These are phyloP conservation scores for Heliothis peltigera DNA, from an alignment of 2,888 invertebrate species.

Conservation along the genomic window DNA sequence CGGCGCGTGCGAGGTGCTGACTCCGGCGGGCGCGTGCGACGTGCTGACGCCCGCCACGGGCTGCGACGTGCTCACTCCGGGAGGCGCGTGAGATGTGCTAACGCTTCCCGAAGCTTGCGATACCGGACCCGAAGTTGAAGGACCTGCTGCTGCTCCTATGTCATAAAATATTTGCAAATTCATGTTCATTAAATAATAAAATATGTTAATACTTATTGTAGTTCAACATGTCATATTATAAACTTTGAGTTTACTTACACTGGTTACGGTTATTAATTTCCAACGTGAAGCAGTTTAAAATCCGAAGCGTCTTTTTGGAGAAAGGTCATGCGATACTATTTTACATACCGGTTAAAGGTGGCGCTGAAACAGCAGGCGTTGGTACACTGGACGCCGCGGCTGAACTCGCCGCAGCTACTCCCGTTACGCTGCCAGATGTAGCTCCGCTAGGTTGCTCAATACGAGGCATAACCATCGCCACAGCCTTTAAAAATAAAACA, in stretches of 20 bases:
- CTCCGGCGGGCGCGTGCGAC: conserved; percentile 65
- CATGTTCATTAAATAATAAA: too few species aligned
- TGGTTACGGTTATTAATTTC: too few species aligned
- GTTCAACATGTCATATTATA: too few species aligned
- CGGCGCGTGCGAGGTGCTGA: conserved; percentile 69
- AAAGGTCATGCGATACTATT: not conserved
- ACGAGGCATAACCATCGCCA: conserved; percentile 92
- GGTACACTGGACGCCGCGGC: conserved; percentile 63
- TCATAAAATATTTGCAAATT: not conserved
- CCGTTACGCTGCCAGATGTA: conserved; percentile 66
- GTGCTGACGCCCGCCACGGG: conserved; percentile 76
- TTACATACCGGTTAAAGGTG: conserved; percentile 66
- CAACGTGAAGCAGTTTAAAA: too few species aligned
- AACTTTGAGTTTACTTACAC: too few species aligned
- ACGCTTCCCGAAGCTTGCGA: conserved; percentile 73
- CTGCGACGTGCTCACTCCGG: conserved; percentile 71
- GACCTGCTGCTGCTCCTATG: conserved; percentile 61
- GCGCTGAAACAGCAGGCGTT: conserved; percentile 68
- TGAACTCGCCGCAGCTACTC: conserved; percentile 63
- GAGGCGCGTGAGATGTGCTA: conserved; percentile 68
- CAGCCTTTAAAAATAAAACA: conserved; percentile 84
- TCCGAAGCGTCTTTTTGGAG: too few species aligned
- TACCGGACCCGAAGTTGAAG: conserved; percentile 68
- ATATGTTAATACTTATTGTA: too few species aligned
- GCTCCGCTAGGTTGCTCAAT: conserved; percentile 90